Conservation (phyloP, 2,113 vertebrate genomes). For the Hylia prasina region DNA sequence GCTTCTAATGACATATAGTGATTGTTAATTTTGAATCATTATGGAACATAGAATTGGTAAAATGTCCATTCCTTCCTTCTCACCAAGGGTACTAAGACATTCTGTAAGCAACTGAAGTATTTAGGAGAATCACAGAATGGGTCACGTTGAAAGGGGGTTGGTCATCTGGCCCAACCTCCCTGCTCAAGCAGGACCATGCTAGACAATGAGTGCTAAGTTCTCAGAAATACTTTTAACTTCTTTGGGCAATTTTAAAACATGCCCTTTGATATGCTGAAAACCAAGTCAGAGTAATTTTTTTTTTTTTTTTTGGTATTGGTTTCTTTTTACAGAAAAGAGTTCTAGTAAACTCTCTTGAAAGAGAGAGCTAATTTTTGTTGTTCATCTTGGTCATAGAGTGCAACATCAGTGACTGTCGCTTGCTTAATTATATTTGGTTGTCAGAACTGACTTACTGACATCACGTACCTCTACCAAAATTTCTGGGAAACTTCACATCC, state of each 20-base stretch:
- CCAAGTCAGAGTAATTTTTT: neutral
- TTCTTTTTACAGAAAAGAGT: neutral
- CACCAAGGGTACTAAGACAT: neutral
- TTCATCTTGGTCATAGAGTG: neutral
- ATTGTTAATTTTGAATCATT: neutral
- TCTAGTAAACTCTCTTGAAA: neutral
- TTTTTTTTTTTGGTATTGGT: neutral
- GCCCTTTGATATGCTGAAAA: neutral
- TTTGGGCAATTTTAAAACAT: neutral
- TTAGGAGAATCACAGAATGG: neutral
- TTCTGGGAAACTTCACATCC: neutral
- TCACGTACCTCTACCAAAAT: neutral
- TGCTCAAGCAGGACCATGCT: neutral
- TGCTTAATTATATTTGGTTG: neutral
- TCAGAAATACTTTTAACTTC: neutral
- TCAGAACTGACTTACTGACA: neutral
- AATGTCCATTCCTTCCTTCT: neutral
- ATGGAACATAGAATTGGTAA: neutral
- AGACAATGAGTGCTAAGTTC: neutral
- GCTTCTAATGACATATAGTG: neutral
- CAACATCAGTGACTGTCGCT: neutral
- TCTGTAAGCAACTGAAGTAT: neutral
- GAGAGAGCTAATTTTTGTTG: neutral
- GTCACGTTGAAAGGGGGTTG: rapidly evolving
- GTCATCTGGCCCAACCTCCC: neutral